Percentiles rank a stretch among this genome's conserved stretches.
Conservation (phyloP, 2,888 invertebrate species). For the Brachylomia viminalis region DNA sequence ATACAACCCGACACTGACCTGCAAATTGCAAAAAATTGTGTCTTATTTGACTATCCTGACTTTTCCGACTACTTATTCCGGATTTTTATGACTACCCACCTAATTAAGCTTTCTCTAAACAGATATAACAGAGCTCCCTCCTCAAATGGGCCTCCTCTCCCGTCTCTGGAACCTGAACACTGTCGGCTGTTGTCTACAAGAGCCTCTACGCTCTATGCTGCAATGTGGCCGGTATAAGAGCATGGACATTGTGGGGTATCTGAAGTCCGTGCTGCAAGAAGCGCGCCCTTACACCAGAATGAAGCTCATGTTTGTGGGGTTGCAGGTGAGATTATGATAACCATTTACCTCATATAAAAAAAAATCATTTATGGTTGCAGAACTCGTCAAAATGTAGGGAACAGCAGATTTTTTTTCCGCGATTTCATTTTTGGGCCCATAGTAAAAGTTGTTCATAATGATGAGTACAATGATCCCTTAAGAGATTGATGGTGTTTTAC, state of each 20-base stretch:
- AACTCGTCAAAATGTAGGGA: too few species aligned
- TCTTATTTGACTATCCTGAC: too few species aligned
- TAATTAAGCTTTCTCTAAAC: constrained; percentile 70
- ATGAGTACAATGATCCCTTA: too few species aligned
- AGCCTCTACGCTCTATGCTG: constrained; percentile 97
- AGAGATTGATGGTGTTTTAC: too few species aligned
- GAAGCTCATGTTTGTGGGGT: constrained; percentile 99
- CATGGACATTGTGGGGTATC: constrained; percentile 97
- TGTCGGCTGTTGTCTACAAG: constrained; percentile 96
- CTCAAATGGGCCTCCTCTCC: constrained; percentile 98
- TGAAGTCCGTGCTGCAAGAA: constrained; percentile 96
- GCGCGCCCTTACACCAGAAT: constrained; percentile 98
- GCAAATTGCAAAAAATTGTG: too few species aligned
- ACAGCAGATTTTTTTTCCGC: too few species aligned
- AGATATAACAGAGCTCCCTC: constrained; percentile 96
- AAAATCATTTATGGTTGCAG: too few species aligned
- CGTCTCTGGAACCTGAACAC: constrained; percentile 99
- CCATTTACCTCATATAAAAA: too few species aligned
- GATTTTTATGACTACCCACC: background rate
- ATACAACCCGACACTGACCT: too few species aligned
- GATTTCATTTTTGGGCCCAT: too few species aligned
- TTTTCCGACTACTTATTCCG: too few species aligned
- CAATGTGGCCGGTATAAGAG: constrained; percentile 98
- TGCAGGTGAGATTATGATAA: constrained; percentile 89
- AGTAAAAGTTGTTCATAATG: too few species aligned